Evolutionary conservation across 1,140 invertebrate species (phyloP), one percentile per base, ranked within the genome.

Genomic region (Drosophila novamexicana): DNA sequence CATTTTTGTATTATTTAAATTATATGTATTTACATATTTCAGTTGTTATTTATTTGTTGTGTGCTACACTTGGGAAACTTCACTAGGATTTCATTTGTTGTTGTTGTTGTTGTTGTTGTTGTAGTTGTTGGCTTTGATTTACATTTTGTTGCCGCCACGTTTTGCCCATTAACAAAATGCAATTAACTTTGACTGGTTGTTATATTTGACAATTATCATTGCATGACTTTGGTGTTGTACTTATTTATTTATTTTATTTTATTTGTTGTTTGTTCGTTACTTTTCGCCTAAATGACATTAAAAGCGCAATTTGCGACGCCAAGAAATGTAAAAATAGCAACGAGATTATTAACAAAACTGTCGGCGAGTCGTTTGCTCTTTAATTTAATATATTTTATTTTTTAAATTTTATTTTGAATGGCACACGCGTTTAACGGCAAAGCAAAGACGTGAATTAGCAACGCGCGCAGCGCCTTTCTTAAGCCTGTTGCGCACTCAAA

Each of bases 131-230:
- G 65, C 77, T 70, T 73, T 73, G 69, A 67, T 79, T 83, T 79
- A 85, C 81, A 86, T 86, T 88, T 86, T 89, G 84, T 88, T 76
- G 83, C 79, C 79, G 84, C 66, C 83, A 88, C 83, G 84, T 89
- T 89, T 79, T 52, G 72, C 68, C 56, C 84, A 76, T 86, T 70
- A 83, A 88, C 65, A 49, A 50, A 76, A 74, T 72, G 81, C 72
- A 75, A 70, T 70, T 75, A 75, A 64, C 58, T 70, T 56, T 54
- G 56, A 67, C 47, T 63, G 64, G 10, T 29, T 47, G 56, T 12
- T 47, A 52, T 50, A 52, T 79, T 81, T 64, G 66, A 78, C 56
- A 75, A 82, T 81, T 75, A 79, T 82, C 65, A 82, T 84, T 83
- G 79, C 79, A 82, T 81, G 82, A 83, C 67, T 77, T 72, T 66